These are phyloP conservation scores for Alaudala cheleensis DNA, from an alignment of 2,113 vertebrate species.

Conservation along the genomic window DNA sequence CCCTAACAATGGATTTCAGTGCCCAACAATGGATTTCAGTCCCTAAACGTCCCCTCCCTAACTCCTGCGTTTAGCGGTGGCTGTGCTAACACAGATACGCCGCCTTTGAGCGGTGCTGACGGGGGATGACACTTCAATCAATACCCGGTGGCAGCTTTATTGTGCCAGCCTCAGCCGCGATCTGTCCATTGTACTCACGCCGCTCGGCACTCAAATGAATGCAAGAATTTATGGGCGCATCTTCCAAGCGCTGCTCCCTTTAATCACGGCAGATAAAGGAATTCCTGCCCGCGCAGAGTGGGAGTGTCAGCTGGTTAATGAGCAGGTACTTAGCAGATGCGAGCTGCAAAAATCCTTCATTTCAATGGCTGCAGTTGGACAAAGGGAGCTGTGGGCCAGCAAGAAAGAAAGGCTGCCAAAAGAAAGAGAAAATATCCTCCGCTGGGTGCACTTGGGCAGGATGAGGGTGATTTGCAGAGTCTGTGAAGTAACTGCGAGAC, in stretches of 20 bases:
- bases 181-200: neutral
- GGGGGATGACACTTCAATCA: neutral
- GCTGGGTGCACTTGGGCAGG: neutral
- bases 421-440: neutral
- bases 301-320: neutral
- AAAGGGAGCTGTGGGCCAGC: neutral
- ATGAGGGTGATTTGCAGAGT: neutral
- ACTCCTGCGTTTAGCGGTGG: neutral
- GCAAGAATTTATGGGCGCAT: constrained; percentile 31
- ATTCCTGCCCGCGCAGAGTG: neutral
- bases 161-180: neutral
- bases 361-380: neutral
- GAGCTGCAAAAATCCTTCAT: constrained; percentile 25
- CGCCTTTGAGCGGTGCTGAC: neutral
- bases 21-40: neutral
- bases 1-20: no score
- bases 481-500: neutral
- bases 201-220: neutral
- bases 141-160: neutral
- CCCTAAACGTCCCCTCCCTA: neutral
- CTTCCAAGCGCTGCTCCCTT: neutral
- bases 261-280: constrained; percentile 13
- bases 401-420: neutral
- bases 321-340: constrained; percentile 14
- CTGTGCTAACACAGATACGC: neutral